Evolutionary conservation across 1,140 invertebrate genomes (phyloP), one percentile per base, ranked within the genome.

Genomic region (Armadillidium nasatum): DNA sequence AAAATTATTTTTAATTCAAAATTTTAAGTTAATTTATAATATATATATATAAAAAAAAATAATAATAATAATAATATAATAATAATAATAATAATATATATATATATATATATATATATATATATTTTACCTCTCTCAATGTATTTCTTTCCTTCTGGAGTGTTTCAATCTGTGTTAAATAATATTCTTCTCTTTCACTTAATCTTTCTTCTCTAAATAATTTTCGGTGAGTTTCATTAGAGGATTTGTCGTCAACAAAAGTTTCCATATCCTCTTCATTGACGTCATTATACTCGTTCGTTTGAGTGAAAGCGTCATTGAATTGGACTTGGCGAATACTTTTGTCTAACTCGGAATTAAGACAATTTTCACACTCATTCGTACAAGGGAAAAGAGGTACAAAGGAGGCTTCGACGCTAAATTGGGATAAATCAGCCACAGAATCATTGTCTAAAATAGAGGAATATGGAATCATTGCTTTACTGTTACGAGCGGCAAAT

Each of bases 91-190:
- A 50, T 50, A 50, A 50, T 50, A 50, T n/a, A n/a, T n/a, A n/a
- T n/a, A n/a, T n/a, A n/a, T n/a, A n/a, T n/a, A n/a, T n/a, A n/a
- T n/a, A n/a, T n/a, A n/a, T n/a, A n/a, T n/a, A n/a, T n/a, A n/a
- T n/a, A 33, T 33, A 0, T 7, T 73, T 44, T 74, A 81, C 80
- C 76, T 81, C 78, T 50, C 80, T 74, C 0, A 81, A 46, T 23
- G n/a, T 78, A 7, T 76, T 81, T 67, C 78, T 78, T 50, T 81
- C 80, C 71, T 69, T 75, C 21, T 81, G 80, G 10, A 81, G 66
- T 33, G 66, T 45, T 66, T 81, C 80, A 43, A 81, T 81, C 69
- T 81, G 80, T 46, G 76, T 72, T 21, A 81, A 69, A 66, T 81
- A 81, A 33, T 67, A 81, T 54, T 76, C 44, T 50, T 81, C 80